A percentile compares a stretch with the other conserved stretches of the same genome.
Conservation (phyloP, 1,140 invertebrate species). For the Sesamia nonagrioides region DNA sequence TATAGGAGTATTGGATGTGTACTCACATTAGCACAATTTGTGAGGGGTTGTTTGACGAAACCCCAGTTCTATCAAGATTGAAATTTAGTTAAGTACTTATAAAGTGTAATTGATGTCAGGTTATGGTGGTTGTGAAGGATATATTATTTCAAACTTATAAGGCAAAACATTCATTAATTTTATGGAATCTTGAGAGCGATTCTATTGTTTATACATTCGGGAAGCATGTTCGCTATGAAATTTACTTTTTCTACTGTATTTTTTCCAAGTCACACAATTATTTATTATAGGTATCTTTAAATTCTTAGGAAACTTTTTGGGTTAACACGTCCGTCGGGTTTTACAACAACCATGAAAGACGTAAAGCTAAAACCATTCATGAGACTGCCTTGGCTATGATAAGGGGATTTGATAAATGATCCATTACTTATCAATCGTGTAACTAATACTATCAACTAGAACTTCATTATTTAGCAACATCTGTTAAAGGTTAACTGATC, state of each 20-base stretch:
- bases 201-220: too few relatives aligned
- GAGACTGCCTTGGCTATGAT: not conserved
- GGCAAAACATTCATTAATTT: too few relatives aligned
- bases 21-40: constrained; percentile 73
- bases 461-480: constrained; percentile 53
- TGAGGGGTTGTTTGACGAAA: constrained; percentile 74
- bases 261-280: too few relatives aligned
- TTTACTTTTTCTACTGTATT: too few relatives aligned
- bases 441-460: constrained; percentile 22
- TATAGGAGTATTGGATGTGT: constrained; percentile 69
- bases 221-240: too few relatives aligned
- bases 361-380: not conserved
- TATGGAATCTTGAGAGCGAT: too few relatives aligned
- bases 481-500: constrained; percentile 59
- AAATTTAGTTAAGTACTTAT: constrained; percentile 47
- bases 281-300: too few relatives aligned
- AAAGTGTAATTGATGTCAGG: constrained; percentile 40
- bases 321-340: too few relatives aligned
- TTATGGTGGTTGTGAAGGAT: constrained; percentile 2
- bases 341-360: too few relatives aligned
- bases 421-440: not conserved
- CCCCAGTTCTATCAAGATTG: constrained; percentile 72
- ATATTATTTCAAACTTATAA: not conserved
- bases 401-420: constrained; percentile 8
- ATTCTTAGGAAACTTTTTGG: too few relatives aligned